Evolutionary conservation across 1,140 invertebrate genomes (phyloP).

Genomic region (Helicoverpa armigera): DNA sequence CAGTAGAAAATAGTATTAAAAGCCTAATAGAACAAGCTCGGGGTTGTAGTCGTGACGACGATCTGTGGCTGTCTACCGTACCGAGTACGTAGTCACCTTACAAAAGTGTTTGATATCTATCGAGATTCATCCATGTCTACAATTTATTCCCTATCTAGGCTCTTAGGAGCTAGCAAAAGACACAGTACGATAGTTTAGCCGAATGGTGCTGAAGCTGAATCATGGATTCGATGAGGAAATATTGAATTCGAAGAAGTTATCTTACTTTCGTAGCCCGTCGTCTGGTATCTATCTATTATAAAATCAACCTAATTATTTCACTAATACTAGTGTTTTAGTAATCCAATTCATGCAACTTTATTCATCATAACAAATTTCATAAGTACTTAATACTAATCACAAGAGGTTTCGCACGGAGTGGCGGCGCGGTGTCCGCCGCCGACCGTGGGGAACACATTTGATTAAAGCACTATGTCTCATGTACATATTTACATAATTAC

Average conservation of each 20-base stretch:
- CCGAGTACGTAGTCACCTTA: conserved; percentile 28
- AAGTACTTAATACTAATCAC: conserved; percentile 67
- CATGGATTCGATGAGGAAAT: conserved; percentile 66
- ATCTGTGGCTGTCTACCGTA: not conserved
- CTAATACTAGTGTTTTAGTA: conserved; percentile 55
- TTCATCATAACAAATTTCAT: conserved; percentile 53
- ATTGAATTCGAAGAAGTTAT: conserved; percentile 65
- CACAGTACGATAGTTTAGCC: conserved; percentile 63
- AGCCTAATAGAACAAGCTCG: conserved; percentile 70
- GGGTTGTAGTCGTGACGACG: conserved; percentile 49
- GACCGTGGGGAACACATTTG: conserved; percentile 78
- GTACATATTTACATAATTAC: conserved; percentile 83
- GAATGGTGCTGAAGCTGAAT: conserved; percentile 69
- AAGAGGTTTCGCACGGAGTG: conserved; percentile 62
- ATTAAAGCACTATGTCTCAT: conserved; percentile 82
- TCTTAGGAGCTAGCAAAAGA: conserved; percentile 61
- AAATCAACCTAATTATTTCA: conserved; percentile 59
- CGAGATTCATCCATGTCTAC: conserved; percentile 46
- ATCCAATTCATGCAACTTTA: conserved; percentile 57
- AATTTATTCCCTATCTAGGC: conserved; percentile 65
- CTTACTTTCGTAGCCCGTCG: conserved; percentile 56
- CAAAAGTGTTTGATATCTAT: conserved; percentile 33
- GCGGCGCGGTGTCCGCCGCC: conserved; percentile 54
- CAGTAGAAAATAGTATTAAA: conserved; percentile 70
- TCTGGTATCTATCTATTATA: conserved; percentile 59